These are phyloP conservation scores for Danio kyathit DNA, from an alignment of 2,797 vertebrate genomes.

Conservation along the genomic window DNA sequence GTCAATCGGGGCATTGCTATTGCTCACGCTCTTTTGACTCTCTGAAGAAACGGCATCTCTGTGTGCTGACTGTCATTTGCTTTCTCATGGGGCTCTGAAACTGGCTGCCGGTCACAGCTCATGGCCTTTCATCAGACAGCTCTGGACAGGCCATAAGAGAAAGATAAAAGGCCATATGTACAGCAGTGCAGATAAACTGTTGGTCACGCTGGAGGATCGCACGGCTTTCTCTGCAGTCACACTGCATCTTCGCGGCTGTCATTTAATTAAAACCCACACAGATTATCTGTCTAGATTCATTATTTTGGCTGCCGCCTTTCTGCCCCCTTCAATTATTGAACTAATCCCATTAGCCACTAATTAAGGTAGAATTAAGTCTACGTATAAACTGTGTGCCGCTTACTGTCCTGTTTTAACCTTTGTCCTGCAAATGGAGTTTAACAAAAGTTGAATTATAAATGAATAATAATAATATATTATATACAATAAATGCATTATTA, in stretches of 20 bases:
- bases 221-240: conserved; percentile 54
- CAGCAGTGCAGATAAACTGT: conserved; percentile 66
- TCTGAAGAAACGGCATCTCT: conserved; percentile 49
- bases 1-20: too few species aligned
- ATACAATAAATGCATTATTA: too few species aligned
- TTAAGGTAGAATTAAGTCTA: conserved; percentile 40
- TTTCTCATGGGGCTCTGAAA: conserved; percentile 61
- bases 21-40: conserved; percentile 40
- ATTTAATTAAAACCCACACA: conserved; percentile 73
- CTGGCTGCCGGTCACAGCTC: conserved; percentile 58
- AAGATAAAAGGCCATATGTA: conserved; percentile 69
- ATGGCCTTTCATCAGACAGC: conserved; percentile 69
- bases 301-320: conserved; percentile 42
- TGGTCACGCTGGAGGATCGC: conserved; percentile 50
- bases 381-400: background rate
- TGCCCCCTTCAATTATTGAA: conserved; percentile 42
- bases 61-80: conserved; percentile 41
- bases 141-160: conserved; percentile 69
- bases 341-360: conserved; percentile 60
- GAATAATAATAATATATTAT: too few species aligned
- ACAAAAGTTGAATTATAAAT: too few species aligned
- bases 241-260: conserved; percentile 56
- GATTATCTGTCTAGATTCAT: conserved; percentile 72
- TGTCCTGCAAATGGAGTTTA: background rate
- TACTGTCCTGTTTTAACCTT: background rate